A percentile compares a stretch with the other conserved stretches of the same genome.
phyloP scores from a whole-genome alignment of 2,113 vertebrate species.

The Myiozetetes cayanensis region DNA sequence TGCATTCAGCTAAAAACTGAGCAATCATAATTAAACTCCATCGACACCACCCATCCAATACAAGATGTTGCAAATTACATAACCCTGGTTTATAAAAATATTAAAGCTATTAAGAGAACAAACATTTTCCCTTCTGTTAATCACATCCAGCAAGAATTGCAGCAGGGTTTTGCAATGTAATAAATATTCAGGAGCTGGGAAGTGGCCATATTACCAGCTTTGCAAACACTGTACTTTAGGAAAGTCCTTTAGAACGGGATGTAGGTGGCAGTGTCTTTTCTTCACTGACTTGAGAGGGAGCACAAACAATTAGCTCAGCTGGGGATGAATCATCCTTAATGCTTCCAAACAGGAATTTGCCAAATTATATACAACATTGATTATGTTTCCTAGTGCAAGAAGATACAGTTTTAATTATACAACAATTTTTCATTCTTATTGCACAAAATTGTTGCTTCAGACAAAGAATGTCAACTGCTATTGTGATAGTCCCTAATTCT shows the following conservation, averaged over 20 bases:
- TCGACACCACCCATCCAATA: not conserved
- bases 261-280: not conserved
- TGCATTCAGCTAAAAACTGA: not conserved
- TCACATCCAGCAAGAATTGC: not conserved
- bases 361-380: slow-evolving; percentile 5
- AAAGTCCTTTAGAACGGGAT: not conserved
- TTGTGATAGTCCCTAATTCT: not conserved
- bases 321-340: slow-evolving; percentile 12
- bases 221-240: not conserved
- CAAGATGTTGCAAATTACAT: not conserved
- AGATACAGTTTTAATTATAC: not conserved
- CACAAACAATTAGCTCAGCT: not conserved
- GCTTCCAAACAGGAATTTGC: slow-evolving; percentile 5
- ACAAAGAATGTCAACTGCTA: not conserved
- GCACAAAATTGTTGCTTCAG: not conserved
- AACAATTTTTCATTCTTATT: slow-evolving; percentile 1
- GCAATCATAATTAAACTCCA: not conserved
- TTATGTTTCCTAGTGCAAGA: not conserved
- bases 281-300: not conserved
- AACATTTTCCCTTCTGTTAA: not conserved
- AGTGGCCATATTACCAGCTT: not conserved
- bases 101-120: not conserved
- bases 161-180: not conserved
- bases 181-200: slow-evolving; percentile 15
- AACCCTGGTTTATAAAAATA: not conserved